These are phyloP conservation scores for Cenopis cana DNA, from an alignment of 2,888 invertebrate genomes.

Conservation along the genomic window DNA sequence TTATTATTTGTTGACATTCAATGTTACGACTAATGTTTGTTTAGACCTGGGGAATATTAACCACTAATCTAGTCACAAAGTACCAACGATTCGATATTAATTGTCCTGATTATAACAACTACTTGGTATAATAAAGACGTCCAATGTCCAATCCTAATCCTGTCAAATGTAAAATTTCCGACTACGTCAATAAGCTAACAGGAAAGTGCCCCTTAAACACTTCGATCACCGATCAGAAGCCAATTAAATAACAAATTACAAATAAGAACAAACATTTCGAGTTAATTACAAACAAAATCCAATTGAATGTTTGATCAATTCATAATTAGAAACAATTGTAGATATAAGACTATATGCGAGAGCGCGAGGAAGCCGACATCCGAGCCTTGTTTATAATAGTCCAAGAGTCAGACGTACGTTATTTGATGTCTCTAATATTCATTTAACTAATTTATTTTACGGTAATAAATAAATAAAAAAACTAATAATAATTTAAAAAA, in stretches of 20 bases:
- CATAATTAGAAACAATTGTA: constrained; percentile 83
- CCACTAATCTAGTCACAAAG: background rate
- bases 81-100: background rate
- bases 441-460: no score
- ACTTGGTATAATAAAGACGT: background rate
- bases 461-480: no score
- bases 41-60: background rate
- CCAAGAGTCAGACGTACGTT: constrained; percentile 14
- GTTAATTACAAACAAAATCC: constrained; percentile 78
- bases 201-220: constrained; percentile 55
- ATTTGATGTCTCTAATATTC: no score
- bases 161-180: background rate
- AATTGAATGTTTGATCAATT: constrained; percentile 80
- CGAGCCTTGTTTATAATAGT: constrained; percentile 70
- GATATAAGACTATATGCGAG: constrained; percentile 74
- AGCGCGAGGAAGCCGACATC: constrained; percentile 73
- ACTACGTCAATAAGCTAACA: constrained; percentile 48
- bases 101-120: background rate
- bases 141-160: background rate
- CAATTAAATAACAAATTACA: constrained; percentile 79
- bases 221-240: constrained; percentile 71
- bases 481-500: no score
- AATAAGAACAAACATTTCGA: constrained; percentile 71
- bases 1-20: constrained; percentile 11
- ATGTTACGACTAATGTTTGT: background rate